A percentile compares a stretch with the other conserved stretches of the same genome.
Conservation (phyloP, 2,113 vertebrate genomes). For the Psittacula cyanocephala region DNA sequence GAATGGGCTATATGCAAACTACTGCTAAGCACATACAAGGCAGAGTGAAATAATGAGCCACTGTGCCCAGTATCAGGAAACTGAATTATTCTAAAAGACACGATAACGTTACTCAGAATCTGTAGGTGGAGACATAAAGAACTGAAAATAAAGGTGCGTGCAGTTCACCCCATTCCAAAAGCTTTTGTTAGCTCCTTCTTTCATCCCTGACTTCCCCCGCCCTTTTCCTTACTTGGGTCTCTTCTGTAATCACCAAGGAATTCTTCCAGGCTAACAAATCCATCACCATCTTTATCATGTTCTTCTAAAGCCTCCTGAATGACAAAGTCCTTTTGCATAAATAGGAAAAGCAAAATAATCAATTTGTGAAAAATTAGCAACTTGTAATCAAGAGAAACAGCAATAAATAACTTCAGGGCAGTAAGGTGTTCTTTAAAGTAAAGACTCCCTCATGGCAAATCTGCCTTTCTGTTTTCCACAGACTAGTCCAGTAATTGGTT, state of each 20-base stretch:
- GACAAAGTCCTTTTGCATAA: conserved; percentile 85
- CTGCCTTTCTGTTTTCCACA: neutral
- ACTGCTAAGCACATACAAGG: neutral
- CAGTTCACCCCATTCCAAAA: neutral
- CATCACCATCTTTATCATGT: conserved; percentile 89
- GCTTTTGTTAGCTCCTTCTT: neutral
- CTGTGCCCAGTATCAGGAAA: neutral
- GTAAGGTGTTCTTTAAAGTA: neutral
- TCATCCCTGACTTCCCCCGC: neutral
- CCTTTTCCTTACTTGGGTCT: conserved; percentile 82
- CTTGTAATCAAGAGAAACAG: neutral
- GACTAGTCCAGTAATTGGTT: neutral
- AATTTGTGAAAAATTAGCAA: neutral
- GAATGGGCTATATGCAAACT: neutral
- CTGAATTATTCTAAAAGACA: neutral
- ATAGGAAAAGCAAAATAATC: neutral
- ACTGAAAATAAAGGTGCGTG: neutral
- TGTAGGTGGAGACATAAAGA: neutral
- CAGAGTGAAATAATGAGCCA: neutral
- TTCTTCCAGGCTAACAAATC: conserved; percentile 89
- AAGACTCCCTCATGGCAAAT: neutral
- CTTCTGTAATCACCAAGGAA: conserved; percentile 90
- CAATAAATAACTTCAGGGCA: neutral
- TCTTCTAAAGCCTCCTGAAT: conserved; percentile 93
- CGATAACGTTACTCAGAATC: neutral